phyloP scores from a whole-genome alignment of 2,888 invertebrate genomes.

The Oscheius myriophilus region DNA sequence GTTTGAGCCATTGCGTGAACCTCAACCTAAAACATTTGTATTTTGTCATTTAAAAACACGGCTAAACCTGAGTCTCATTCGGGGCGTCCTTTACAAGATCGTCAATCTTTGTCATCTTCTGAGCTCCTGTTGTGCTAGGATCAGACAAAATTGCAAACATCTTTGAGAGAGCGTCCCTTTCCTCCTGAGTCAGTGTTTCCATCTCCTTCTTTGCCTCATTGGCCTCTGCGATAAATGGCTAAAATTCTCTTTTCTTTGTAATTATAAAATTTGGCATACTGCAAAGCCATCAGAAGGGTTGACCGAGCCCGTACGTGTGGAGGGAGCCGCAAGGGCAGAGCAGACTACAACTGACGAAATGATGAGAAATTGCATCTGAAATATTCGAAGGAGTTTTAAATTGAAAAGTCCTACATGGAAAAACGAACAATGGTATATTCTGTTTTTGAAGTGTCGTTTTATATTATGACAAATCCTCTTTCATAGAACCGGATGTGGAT shows the following conservation, averaged over 20 bases:
- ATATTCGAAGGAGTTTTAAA: not conserved
- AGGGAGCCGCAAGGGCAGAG: not conserved
- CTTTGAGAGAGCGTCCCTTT: not conserved
- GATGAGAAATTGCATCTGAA: constrained; percentile 19
- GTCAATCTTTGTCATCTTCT: constrained; percentile 11
- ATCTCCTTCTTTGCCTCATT: constrained; percentile 13
- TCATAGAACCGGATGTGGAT: constrained; percentile 18
- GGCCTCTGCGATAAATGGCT: constrained; percentile 19
- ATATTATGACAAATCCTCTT: constrained; percentile 21
- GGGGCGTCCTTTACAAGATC: constrained; percentile 11
- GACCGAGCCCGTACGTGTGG: not conserved
- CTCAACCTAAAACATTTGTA: not conserved
- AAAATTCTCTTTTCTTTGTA: not conserved
- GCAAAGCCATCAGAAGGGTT: not conserved
- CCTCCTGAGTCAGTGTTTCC: not conserved
- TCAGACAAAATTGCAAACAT: constrained; percentile 4
- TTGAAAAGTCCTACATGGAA: not conserved
- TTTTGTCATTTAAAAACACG: not conserved
- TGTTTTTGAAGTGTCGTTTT: constrained; percentile 6
- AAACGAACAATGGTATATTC: not conserved
- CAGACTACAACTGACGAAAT: not conserved
- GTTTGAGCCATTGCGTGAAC: constrained; percentile 4
- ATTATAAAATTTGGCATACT: not conserved
- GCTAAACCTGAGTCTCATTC: not conserved
- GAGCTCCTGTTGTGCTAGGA: not conserved